Percentiles rank a stretch among this genome's conserved stretches.
Evolutionary conservation across 2,797 vertebrate genomes (phyloP).

Genomic region (Bradypodion pumilum): DNA sequence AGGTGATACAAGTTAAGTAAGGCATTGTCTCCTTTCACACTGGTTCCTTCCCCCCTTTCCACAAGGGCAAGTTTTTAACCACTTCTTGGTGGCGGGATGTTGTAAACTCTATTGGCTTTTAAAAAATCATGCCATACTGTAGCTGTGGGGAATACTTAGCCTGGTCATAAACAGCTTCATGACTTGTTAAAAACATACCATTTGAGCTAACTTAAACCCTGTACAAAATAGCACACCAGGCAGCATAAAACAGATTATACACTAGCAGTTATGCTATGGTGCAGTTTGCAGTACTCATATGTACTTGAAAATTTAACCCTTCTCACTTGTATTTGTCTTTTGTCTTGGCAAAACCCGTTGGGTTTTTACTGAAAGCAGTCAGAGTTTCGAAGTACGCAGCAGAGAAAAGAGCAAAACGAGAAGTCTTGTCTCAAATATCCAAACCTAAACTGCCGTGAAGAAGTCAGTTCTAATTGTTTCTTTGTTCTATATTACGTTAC

Average conservation of each 20-base stretch:
- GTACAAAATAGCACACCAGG: neutral
- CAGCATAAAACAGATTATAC: neutral
- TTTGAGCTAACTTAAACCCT: conserved; percentile 11
- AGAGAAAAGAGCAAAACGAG: neutral
- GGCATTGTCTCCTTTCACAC: neutral
- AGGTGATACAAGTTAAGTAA: neutral
- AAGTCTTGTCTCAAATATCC: neutral
- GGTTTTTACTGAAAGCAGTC: neutral
- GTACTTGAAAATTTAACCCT: neutral
- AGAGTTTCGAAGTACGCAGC: neutral
- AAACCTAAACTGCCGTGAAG: neutral
- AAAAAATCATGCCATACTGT: neutral
- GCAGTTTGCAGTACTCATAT: neutral
- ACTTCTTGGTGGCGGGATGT: neutral
- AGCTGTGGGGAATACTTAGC: neutral
- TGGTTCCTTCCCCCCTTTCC: conserved; percentile 3
- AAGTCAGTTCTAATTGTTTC: neutral
- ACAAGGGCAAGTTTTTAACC: neutral
- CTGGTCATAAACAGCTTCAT: neutral
- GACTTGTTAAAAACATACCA: neutral
- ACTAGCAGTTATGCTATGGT: neutral
- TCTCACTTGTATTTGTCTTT: neutral
- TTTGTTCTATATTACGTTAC: neutral
- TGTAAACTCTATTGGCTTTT: neutral
- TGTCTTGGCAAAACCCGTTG: too few relatives aligned